Evolutionary conservation across 2,888 invertebrate genomes (phyloP).

Genomic region (Noctua pronuba): DNA sequence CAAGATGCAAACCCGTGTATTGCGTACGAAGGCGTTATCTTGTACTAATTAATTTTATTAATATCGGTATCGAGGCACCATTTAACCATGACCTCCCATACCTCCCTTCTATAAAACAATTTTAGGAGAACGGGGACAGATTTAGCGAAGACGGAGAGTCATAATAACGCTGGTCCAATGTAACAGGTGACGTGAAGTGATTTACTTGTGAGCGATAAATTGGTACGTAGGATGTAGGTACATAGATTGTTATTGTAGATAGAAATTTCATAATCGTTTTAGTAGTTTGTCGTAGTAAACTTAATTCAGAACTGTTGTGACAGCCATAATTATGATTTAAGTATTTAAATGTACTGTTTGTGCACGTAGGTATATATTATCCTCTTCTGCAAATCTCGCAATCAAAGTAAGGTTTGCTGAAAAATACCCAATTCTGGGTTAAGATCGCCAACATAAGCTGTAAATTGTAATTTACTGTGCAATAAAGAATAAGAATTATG

Average conservation of each 20-base stretch:
- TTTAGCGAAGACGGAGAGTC: conserved; percentile 53
- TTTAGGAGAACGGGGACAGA: conserved; percentile 3
- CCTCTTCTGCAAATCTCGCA: too few relatives aligned
- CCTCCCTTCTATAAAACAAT: conserved; percentile 22
- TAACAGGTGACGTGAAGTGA: conserved; percentile 76
- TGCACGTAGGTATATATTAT: too few relatives aligned
- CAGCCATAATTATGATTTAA: not conserved
- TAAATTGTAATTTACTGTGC: too few relatives aligned
- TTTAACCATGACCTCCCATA: conserved; percentile 61
- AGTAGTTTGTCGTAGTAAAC: conserved; percentile 46
- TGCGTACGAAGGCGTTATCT: conserved; percentile 74
- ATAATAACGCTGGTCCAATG: conserved; percentile 71
- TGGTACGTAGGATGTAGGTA: conserved; percentile 58
- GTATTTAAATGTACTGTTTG: too few relatives aligned
- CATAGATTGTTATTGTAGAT: conserved; percentile 63
- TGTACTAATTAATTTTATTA: conserved; percentile 81
- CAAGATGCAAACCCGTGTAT: conserved; percentile 51
- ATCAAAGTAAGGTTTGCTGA: too few relatives aligned
- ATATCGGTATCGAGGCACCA: conserved; percentile 69
- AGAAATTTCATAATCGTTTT: conserved; percentile 67
- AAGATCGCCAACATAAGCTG: too few relatives aligned
- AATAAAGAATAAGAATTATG: too few relatives aligned
- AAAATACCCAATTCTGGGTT: too few relatives aligned
- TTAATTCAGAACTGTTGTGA: conserved; percentile 22
- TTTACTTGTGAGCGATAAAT: conserved; percentile 78